Evolutionary conservation across 1,140 invertebrate species (phyloP), one percentile per base, ranked within the genome.

Genomic region (Hylaeus anthracinus): DNA sequence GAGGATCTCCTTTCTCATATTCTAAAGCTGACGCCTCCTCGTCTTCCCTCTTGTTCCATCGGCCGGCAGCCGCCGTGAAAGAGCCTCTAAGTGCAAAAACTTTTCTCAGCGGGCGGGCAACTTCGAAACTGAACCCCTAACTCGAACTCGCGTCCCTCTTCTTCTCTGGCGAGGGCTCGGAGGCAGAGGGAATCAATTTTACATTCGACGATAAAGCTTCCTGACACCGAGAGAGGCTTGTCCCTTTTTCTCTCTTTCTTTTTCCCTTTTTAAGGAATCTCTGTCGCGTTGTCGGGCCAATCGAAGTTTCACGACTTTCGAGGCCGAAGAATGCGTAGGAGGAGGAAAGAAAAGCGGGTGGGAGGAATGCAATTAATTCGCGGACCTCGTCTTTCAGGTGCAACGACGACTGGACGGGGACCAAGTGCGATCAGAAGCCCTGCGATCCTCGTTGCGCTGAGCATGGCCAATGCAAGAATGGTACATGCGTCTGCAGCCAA

Each of bases 401-500:
- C 90, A 95, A 98, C 74, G 94, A 96, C 43, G 98, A 98, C 72
- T 99, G 98, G 98, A 97, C 96, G 1, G 98, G 98, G 43, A 95
- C 96, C 64, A 95, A 97, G 66, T 99, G 98, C 92, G 97, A 99
- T 92, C 96, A 97, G 89, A 94, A 97, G 80, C 96, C 97, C 14
- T 98, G 98, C 92, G 97, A 98, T 90, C 91, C 95, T n/a, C 96
- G 99, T 72, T 98, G 98, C 91, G 96, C 96, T n/a, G 97, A 98
- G 86, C 98, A 98, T 89, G 99, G 99, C 0, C 97, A 98, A 91
- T 99, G 99, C 93, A 97, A 97, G 90, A 99, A 99, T 92, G 99
- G 99, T 53, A 99, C 98, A 43, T 99, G 99, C 92, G 96, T 98
- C 63, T 99, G 99, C 92, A 96, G 97, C 37, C 97, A 98, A 92